Evolutionary conservation across 2,888 invertebrate genomes (phyloP).

Genomic region (Drosophila mayaguana): DNA sequence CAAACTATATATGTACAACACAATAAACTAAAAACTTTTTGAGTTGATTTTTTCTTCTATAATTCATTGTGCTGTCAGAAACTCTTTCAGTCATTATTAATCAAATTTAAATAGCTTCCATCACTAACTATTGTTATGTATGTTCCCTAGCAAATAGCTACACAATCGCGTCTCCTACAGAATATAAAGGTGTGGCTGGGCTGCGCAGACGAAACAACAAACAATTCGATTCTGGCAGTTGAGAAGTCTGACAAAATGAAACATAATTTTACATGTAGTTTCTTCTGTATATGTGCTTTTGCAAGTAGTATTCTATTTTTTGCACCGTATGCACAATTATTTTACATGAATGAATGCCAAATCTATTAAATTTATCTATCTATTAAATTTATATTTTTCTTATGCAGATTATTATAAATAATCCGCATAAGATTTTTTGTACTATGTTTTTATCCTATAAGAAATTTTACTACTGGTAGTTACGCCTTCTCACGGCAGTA

Average conservation of each 20-base stretch:
- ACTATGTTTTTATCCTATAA: neutral
- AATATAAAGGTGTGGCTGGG: slow-evolving; percentile 6
- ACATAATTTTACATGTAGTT: neutral
- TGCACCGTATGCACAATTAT: too few relatives aligned
- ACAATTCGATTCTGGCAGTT: neutral
- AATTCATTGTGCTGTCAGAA: neutral
- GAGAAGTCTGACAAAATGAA: neutral
- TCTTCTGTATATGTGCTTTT: neutral
- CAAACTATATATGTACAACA: neutral
- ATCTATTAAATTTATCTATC: neutral
- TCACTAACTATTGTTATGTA: neutral
- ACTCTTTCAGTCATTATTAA: neutral
- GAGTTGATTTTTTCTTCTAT: neutral
- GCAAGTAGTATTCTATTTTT: too few relatives aligned
- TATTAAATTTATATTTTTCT: neutral
- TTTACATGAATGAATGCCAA: neutral
- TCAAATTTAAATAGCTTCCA: neutral
- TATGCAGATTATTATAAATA: too few relatives aligned
- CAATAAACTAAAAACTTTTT: neutral
- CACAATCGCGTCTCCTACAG: neutral
- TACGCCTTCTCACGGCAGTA: neutral
- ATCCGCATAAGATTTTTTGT: too few relatives aligned
- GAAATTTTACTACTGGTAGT: neutral
- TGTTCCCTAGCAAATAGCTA: neutral
- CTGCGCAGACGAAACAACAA: neutral